Base-by-base conservation (phyloP, 2,797 vertebrate species). In the Ptychadena robeensis region DNA sequence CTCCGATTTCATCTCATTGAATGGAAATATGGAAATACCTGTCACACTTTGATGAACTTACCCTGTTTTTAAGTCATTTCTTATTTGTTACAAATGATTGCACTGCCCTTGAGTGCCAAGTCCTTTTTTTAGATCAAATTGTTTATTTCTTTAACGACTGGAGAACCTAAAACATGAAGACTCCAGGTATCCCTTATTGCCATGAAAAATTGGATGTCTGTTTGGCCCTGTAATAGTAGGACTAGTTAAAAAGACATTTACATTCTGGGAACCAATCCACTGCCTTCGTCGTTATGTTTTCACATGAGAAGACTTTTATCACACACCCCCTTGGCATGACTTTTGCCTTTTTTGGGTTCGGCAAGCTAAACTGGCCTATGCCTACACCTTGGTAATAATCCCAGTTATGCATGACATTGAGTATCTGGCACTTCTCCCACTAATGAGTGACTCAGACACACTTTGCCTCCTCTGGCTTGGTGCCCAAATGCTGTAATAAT, bases 401-500 rank as follows among this genome's bases (percentile, higher is more conserved):
- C 44, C 40, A 69, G 76, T 31, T 79, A 73, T 79, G 76, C 87
- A 85, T 71, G 70, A 14, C 40, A 70, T 86, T 86, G 82, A 68
- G 73, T 76, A 83, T 77, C 85, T 73, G 85, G 68, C 72, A 87
- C 78, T 86, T 71, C 86, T 87, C 85, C 44, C 48, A 83, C n/a
- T 68, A 80, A 1, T 79, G 67, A 82, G 22, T 30, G 0, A 37
- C 88, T 79, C 81, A 53, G 86, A 87, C 85, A 88, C 74, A 77
- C 85, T 88, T 28, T 14, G 67, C 69, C 80, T 86, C 87, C 85
- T 77, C 80, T 91, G 90, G 86, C 87, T 73, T 0, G 0, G 57
- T 66, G 87, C 87, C 88, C 79, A 22, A 4, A 76, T 81, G 75
- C 85, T 87, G 79, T 87, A 90, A 76, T 87, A 81, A 79, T 3